phyloP scores from a whole-genome alignment of 2,888 invertebrate species.

The Tenthredo notha region DNA sequence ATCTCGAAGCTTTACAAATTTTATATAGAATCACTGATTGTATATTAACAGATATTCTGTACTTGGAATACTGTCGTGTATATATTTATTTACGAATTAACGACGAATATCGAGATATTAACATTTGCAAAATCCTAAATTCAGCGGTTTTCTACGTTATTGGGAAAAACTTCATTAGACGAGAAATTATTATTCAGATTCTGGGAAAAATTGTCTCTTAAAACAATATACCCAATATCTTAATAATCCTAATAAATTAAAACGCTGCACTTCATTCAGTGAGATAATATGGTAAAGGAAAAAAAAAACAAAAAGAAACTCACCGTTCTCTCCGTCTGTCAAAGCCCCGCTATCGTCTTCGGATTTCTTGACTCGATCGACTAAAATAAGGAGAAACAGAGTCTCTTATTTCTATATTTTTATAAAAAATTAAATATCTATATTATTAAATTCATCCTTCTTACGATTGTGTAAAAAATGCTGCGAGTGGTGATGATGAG shows the following conservation, averaged over 20 bases:
- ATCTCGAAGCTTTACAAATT: background rate
- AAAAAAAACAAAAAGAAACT: conserved; percentile 53
- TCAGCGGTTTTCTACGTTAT: no score
- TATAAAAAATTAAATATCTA: background rate
- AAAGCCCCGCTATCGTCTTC: conserved; percentile 72
- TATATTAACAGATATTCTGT: background rate
- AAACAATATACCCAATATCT: no score
- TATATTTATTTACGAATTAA: background rate
- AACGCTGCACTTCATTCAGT: no score
- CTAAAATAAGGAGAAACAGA: conserved; percentile 64
- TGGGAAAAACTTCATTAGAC: no score
- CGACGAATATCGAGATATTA: background rate
- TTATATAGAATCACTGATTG: background rate
- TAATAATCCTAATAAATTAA: no score
- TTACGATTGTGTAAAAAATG: conserved; percentile 71
- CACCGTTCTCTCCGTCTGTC: conserved; percentile 77
- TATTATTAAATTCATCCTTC: conserved; percentile 11
- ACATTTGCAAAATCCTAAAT: background rate
- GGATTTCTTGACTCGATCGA: conserved; percentile 76
- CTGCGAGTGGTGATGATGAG: conserved; percentile 72
- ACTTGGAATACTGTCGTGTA: background rate
- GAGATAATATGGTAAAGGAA: no score
- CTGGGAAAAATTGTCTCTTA: background rate
- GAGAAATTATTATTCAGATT: background rate
- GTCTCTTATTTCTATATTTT: background rate